A percentile compares a stretch with the other conserved stretches of the same genome.
Evolutionary conservation across 2,888 invertebrate genomes (phyloP).

Genomic region (Andrena haemorrhoa): DNA sequence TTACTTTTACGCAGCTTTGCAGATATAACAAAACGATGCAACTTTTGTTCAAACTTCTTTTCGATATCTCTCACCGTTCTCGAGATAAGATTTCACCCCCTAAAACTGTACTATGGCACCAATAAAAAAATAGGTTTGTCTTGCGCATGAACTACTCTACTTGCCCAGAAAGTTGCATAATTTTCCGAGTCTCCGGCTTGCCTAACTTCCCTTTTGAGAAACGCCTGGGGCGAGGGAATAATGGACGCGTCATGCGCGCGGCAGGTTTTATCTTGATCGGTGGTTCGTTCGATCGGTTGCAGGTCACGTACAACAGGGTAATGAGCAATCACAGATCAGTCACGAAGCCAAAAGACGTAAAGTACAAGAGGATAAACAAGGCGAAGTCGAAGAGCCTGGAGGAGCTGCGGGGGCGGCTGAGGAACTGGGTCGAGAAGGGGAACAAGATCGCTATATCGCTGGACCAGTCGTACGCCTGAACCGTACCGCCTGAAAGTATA

Average conservation of each 20-base stretch:
- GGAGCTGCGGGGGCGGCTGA: conserved; percentile 92
- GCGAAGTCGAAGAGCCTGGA: conserved; percentile 96
- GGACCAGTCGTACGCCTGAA: conserved; percentile 87
- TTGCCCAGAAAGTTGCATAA: too few relatives aligned
- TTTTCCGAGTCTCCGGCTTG: too few relatives aligned
- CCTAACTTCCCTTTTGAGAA: not conserved
- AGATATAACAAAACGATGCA: too few relatives aligned
- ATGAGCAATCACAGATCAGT: conserved; percentile 96
- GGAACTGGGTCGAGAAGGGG: conserved; percentile 94
- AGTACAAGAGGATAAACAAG: conserved; percentile 95
- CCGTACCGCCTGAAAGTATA: conserved; percentile 59
- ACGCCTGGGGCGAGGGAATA: not conserved
- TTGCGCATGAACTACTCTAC: too few relatives aligned
- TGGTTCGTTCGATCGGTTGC: conserved; percentile 53
- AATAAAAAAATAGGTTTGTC: too few relatives aligned
- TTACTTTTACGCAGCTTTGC: too few relatives aligned
- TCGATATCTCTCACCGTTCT: too few relatives aligned
- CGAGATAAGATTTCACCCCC: too few relatives aligned
- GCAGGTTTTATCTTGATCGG: too few relatives aligned
- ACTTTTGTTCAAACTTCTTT: too few relatives aligned
- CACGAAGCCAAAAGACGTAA: conserved; percentile 95
- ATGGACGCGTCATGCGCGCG: too few relatives aligned
- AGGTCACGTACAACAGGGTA: conserved; percentile 92
- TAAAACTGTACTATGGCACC: too few relatives aligned
- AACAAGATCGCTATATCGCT: conserved; percentile 88